Conservation (phyloP, 1,140 invertebrate genomes). For the Onthophagus taurus region DNA sequence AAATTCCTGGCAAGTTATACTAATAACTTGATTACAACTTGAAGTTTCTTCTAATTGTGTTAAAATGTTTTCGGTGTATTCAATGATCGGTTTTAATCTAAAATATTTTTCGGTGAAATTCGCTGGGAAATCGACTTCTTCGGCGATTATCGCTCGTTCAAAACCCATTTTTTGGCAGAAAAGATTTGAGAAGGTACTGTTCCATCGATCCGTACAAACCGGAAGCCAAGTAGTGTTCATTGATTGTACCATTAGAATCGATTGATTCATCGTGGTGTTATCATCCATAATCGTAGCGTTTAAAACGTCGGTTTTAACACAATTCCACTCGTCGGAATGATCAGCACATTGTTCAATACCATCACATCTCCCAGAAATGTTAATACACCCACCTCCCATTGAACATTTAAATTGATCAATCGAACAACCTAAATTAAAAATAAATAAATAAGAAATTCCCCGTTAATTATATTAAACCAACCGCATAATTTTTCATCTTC, state of each 20-base stretch:
- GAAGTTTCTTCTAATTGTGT: conserved; percentile 38
- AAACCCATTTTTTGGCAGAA: conserved; percentile 48
- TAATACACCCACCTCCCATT: conserved; percentile 51
- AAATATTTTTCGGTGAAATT: conserved; percentile 36
- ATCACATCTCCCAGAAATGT: conserved; percentile 45
- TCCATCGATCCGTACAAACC: conserved; percentile 47
- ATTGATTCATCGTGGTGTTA: not conserved
- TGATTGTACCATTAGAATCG: too few species aligned
- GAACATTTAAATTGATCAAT: conserved; percentile 48
- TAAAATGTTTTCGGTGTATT: conserved; percentile 33
- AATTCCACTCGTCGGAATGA: conserved; percentile 55
- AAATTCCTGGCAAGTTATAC: conserved; percentile 49
- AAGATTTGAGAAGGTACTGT: conserved; percentile 42
- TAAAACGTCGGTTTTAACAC: conserved; percentile 29
- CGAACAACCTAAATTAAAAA: conserved; percentile 39
- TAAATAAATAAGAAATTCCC: not conserved
- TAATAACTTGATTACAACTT: conserved; percentile 41
- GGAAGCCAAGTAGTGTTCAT: conserved; percentile 38
- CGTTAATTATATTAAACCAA: conserved; percentile 19
- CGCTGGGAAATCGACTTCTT: conserved; percentile 18
- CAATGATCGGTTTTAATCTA: conserved; percentile 16
- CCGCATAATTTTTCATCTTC: conserved; percentile 56
- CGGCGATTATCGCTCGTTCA: conserved; percentile 36
- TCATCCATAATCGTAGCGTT: not conserved
- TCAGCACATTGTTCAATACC: conserved; percentile 52